Percentiles rank a stretch among this genome's conserved stretches.
Evolutionary conservation across 2,113 vertebrate genomes (phyloP).

Genomic region (Variabilichromis moorii): DNA sequence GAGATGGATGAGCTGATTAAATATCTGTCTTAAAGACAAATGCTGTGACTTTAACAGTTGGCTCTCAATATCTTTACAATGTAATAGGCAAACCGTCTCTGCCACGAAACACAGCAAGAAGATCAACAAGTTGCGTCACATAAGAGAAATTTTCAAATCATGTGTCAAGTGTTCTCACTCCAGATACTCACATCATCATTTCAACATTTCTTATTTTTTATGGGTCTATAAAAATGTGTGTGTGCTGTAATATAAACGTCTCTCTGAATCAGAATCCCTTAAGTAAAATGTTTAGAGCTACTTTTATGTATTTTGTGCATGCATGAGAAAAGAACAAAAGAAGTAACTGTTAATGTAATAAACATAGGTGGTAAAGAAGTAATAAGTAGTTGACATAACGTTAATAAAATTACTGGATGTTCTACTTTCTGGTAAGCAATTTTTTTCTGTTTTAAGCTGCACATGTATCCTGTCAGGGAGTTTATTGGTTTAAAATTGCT

Average conservation of each 20-base stretch:
- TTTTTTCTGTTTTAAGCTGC: background rate
- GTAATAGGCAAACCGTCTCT: conserved; percentile 15
- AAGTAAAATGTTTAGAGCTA: background rate
- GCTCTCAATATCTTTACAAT: background rate
- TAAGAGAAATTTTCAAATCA: conserved; percentile 1
- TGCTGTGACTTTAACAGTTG: background rate
- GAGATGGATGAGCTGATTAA: background rate
- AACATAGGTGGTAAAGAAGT: background rate
- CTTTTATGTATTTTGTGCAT: background rate
- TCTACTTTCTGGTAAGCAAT: background rate
- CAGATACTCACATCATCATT: background rate
- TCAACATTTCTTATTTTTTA: background rate
- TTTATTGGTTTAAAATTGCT: background rate
- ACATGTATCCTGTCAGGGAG: background rate
- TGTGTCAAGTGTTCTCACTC: conserved; percentile 25
- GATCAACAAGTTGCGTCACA: background rate
- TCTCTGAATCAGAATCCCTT: background rate
- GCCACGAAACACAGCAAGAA: background rate
- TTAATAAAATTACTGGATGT: background rate
- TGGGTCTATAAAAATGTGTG: conserved; percentile 23
- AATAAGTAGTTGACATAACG: background rate
- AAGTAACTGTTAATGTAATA: background rate
- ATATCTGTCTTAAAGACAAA: conserved; percentile 4
- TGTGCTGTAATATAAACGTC: background rate
- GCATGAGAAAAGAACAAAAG: background rate